phyloP scores from a whole-genome alignment of 37 sponge, comb jelly and placozoan species.

The Halichondria panicea region DNA sequence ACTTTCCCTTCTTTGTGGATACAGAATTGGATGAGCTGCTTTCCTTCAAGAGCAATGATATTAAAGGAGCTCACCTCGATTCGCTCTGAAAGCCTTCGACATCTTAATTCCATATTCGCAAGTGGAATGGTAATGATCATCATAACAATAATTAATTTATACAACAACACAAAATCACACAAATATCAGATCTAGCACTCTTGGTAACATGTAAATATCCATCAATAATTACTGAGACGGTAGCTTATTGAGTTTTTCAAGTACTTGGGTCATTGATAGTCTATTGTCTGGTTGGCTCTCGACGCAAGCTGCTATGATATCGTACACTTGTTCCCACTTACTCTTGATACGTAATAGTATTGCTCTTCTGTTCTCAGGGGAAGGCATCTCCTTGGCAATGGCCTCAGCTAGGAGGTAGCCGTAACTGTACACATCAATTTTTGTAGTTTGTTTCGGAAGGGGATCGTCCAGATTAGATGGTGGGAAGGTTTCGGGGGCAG shows the following conservation, averaged over 20 bases:
- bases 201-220: no score
- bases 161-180: no score
- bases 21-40: no score
- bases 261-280: constrained; percentile 22
- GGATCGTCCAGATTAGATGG: not conserved
- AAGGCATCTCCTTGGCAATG: constrained; percentile 25
- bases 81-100: no score
- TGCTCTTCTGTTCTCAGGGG: not conserved
- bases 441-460: constrained; percentile 38
- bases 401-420: constrained; percentile 70
- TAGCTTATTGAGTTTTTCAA: constrained; percentile 20
- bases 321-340: constrained; percentile 2
- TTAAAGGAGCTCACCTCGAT: no score
- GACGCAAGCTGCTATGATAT: constrained; percentile 17
- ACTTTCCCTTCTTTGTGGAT: no score
- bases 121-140: no score
- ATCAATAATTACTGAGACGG: no score
- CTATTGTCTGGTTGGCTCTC: constrained; percentile 2
- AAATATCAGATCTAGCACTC: no score
- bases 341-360: not conserved
- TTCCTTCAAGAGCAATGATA: no score
- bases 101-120: no score
- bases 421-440: constrained; percentile 82
- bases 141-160: no score
- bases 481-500: constrained; percentile 62